These are phyloP conservation scores for Protodeltote pygarga DNA, from an alignment of 2,888 invertebrate species.

Conservation along the genomic window DNA sequence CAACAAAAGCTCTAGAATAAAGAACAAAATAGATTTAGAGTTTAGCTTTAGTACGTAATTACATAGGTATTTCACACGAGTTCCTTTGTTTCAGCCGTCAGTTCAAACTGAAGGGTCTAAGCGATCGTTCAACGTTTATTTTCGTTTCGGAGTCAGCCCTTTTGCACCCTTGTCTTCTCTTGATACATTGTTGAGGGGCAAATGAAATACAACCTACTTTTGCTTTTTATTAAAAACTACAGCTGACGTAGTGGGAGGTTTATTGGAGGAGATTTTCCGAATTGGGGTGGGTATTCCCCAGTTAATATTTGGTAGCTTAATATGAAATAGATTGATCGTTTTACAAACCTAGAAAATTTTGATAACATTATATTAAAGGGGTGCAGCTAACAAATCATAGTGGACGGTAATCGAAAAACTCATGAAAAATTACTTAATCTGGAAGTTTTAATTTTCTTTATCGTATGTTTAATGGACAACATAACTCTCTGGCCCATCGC, in stretches of 20 bases:
- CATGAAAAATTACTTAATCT: too few relatives aligned
- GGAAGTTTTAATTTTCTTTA: too few relatives aligned
- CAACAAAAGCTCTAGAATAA: conserved; percentile 24
- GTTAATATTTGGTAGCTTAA: too few relatives aligned
- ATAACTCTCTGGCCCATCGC: too few relatives aligned
- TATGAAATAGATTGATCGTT: too few relatives aligned
- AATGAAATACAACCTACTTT: conserved; percentile 77
- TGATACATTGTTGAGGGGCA: conserved; percentile 80
- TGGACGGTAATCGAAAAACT: too few relatives aligned
- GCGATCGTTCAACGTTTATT: conserved; percentile 79
- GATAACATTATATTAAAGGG: too few relatives aligned
- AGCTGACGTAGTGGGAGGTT: conserved; percentile 41
- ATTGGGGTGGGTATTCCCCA: background rate
- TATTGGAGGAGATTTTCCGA: conserved; percentile 28
- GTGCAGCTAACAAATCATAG: too few relatives aligned
- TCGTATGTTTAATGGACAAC: too few relatives aligned
- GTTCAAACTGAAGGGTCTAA: conserved; percentile 66
- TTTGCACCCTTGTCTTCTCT: conserved; percentile 80
- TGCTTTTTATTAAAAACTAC: conserved; percentile 72
- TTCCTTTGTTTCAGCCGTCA: conserved; percentile 62
- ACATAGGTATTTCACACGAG: conserved; percentile 49
- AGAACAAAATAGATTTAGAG: conserved; percentile 20
- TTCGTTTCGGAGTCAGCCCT: conserved; percentile 76
- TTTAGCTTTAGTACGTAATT: conserved; percentile 38
- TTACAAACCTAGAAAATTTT: too few relatives aligned